Evolutionary conservation across 2,113 vertebrate genomes (phyloP).

Genomic region (Pipa parva): DNA sequence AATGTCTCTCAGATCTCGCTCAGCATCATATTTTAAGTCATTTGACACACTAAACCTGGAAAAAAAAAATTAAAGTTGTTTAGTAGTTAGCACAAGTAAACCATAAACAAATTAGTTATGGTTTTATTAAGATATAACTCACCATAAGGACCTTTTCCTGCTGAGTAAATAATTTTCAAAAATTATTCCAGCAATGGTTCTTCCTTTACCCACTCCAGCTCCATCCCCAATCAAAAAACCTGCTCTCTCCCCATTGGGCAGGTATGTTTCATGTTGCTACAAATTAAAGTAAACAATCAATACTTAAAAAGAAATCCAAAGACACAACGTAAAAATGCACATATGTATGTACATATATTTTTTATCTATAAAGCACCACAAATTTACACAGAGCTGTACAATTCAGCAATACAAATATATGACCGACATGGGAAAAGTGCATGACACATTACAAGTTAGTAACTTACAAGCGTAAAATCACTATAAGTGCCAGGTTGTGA

Average conservation of each 20-base stretch:
- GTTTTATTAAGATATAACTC: constrained; percentile 46
- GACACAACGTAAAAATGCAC: background rate
- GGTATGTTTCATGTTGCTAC: constrained; percentile 98
- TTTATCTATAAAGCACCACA: too few relatives aligned
- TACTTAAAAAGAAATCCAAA: background rate
- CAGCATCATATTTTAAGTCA: constrained; percentile 95
- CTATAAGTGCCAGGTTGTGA: too few relatives aligned
- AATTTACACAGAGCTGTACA: too few relatives aligned
- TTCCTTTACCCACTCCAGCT: constrained; percentile 94
- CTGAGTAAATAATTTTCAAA: constrained; percentile 96
- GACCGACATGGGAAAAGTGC: too few relatives aligned
- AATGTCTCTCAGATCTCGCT: constrained; percentile 92
- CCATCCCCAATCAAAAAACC: constrained; percentile 96
- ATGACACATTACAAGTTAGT: too few relatives aligned
- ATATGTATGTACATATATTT: too few relatives aligned
- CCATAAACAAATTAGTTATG: too few relatives aligned
- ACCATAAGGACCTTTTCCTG: constrained; percentile 97
- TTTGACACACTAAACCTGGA: constrained; percentile 98
- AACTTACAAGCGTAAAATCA: too few relatives aligned
- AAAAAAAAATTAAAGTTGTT: background rate
- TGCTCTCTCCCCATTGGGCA: constrained; percentile 89
- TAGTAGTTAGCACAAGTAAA: too few relatives aligned
- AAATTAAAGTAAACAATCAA: constrained; percentile 20
- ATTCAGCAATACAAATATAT: too few relatives aligned
- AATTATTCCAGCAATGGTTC: constrained; percentile 95